Conservation (phyloP, 2,113 vertebrate genomes). For the Serinus canaria region DNA sequence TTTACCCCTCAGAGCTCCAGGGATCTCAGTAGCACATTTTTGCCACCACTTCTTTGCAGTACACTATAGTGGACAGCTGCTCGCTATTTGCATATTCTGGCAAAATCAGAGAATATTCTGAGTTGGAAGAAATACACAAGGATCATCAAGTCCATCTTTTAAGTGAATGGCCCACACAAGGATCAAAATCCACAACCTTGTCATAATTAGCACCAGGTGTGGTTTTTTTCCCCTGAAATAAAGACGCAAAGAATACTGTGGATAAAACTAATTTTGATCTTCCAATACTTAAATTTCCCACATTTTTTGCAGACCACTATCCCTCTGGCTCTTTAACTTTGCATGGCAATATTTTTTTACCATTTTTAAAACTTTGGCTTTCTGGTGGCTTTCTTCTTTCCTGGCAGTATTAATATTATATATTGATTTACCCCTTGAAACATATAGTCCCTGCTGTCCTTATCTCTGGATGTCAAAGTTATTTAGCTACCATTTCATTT, state of each 20-base stretch:
- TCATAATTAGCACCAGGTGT: neutral
- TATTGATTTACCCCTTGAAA: neutral
- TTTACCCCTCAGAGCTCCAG: neutral
- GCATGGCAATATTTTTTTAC: neutral
- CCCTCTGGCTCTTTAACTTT: neutral
- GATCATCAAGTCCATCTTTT: neutral
- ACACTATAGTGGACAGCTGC: neutral
- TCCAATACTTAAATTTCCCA: neutral
- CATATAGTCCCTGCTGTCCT: neutral
- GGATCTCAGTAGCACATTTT: neutral
- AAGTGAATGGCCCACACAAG: neutral
- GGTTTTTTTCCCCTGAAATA: neutral
- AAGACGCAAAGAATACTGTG: neutral
- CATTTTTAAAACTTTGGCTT: neutral
- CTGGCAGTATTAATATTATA: neutral
- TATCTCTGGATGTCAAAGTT: neutral
- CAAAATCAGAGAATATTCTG: neutral
- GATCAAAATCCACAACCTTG: neutral
- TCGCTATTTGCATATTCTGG: neutral
- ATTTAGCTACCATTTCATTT: neutral
- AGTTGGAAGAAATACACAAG: neutral
- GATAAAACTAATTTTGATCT: neutral
- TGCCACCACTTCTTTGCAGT: neutral
- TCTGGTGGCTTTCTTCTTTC: neutral
- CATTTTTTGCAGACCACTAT: neutral